Evolutionary conservation across 2,888 invertebrate genomes (phyloP), one percentile per base, ranked within the genome.

Genomic region (Eulithis testata): DNA sequence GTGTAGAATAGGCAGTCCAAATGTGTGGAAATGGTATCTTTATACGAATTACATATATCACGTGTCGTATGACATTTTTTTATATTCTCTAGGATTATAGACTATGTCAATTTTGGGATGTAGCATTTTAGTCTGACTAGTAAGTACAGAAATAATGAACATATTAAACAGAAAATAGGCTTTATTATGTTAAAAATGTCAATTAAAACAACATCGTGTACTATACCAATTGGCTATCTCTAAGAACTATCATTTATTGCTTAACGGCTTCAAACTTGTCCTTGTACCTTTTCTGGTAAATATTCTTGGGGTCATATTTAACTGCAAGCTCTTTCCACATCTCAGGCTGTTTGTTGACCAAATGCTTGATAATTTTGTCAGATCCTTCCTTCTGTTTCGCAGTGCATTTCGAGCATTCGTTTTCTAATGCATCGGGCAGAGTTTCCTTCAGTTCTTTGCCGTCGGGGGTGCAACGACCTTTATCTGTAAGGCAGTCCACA

Each of bases 341-440:
- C 0, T 94, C 94, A 0, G 94, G 94, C 69, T 95, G 95, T 68
- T 96, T 94, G 74, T 96, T 95, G 45, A 96, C 94, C 65, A 97
- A 88, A 81, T 91, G 94, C 50, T 93, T 94, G 66, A 97, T 94
- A 0, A 97, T 95, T 82, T 95, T 96, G 74, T 96, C 95, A 60
- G 95, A 85, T 0, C 87, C 80, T 1, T 72, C 63, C 69, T 91
- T 91, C 66, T 93, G 93, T 94, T 94, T 94, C 85, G 94, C 72
- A 84, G 95, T 96, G 82, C 97, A 97, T 83, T 96, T 96, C 56
- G 87, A 82, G 84, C 97, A 97, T 57, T 95, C 95, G 44, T 95
- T 94, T 73, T 94, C 93, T 51, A 97, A 82, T 0, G 97, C 97
- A 71, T 97, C 97, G 0, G 96, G 96, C 2, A 97, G 89, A 1